Evolutionary conservation across 2,113 vertebrate genomes (phyloP), one percentile per base, ranked within the genome.

Genomic region (Tachuris rubrigastra): DNA sequence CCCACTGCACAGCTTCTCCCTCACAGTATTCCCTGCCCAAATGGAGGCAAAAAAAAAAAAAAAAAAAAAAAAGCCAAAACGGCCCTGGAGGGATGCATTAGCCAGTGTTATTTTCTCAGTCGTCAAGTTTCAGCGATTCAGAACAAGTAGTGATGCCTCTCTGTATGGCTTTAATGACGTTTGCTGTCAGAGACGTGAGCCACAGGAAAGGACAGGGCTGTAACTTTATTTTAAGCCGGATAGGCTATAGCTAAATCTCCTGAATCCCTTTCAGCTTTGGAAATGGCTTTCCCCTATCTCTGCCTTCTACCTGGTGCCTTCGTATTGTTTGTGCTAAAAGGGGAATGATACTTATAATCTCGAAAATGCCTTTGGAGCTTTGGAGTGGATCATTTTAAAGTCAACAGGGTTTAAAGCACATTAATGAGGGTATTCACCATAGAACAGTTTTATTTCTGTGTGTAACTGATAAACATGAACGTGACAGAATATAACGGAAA

Each of bases 141-240:
- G 92, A 96, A 93, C 76, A 90, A 93, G 63, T 11, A 89, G 86
- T 0, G 0, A 76, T 94, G 87, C 87, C 67, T 97, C 88, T 91
- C 79, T 59, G 37, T 41, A 6, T 4, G 27, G 83, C 63, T 97
- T 96, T 97, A 97, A 94, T 97, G 96, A 93, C 24, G 25, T 93
- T 87, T 89, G 68, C 87, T 95, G 77, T 93, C 95, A 95, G 85
- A 58, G 60, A 84, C 7, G 0, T 58, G 95, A 96, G 74, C 95
- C 47, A 2, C 20, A n/a, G 83, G 71, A 90, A 87, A 94, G 87
- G 83, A 95, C 33, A 95, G 68, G 62, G 90, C 79, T 93, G 90
- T 60, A 94, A 96, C 96, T 97, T 97, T 95, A 94, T 96, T 97
- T 96, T 97, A 94, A 97, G 68, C 79, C 56, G 66, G 74, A 71